Evolutionary conservation across 2,888 invertebrate species (phyloP), one percentile per base, ranked within the genome.

Genomic region (Hoplodrina blanda): DNA sequence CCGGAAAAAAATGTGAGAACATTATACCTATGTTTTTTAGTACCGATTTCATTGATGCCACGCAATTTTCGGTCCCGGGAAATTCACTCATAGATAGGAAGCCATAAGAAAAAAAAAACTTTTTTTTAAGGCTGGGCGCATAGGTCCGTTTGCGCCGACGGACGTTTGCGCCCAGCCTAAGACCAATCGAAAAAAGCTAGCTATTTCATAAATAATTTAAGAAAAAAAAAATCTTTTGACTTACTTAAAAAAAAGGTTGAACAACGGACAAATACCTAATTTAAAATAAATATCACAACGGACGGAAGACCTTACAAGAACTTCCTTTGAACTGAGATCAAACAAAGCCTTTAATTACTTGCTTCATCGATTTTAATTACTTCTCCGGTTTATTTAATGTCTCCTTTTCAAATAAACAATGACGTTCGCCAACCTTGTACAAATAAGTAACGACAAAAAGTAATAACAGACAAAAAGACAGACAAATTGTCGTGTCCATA

Each of bases 401-500:
- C 33, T 50, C 69, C 25, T 56, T 69, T 69, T 65, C 37, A 67
- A 79, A 57, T 53, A 52, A 61, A 77, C 60, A 74, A 66, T 73
- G 37, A 46, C 11, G 20, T 15, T 41, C 33, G 59, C 55, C 44
- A 56, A 30, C 73, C 68, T 80, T 84, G 57, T 33, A 30, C 49
- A 15, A 65, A 37, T 75, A 62, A 25, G 25, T 56, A 15, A 62
- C 20, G 49, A 76, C 75, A 65, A 78, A 78, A 82, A 69, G 33
- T 67, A 33, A 44, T 19, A 57, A 67, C 63, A 62, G 62, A 73
- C 70, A 57, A 71, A 70, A 75, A 49, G 11, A 68, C 71, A n/a
- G 65, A 82, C 76, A 62, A 73, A 81, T 78, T 62, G 69, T 74
- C 74, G 61, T 20, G 69, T n/a, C 67, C 72, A 25, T 78, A 44